phyloP scores from a whole-genome alignment of 2,888 invertebrate genomes.

The Limnephilus marmoratus region DNA sequence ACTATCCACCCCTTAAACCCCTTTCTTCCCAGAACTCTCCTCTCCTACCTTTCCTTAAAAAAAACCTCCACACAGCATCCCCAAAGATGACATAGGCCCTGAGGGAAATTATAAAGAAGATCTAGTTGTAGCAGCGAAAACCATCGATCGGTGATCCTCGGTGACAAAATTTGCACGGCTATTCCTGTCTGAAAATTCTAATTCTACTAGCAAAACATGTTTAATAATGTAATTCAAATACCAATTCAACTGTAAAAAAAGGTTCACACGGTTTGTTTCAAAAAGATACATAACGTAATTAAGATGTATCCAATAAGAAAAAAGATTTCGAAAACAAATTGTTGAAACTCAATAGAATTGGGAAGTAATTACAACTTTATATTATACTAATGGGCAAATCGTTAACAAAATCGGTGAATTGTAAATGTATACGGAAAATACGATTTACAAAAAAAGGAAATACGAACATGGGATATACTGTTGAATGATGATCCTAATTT shows the following conservation, averaged over 20 bases:
- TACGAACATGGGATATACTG: not conserved
- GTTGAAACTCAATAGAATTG: not conserved
- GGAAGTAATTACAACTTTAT: not conserved
- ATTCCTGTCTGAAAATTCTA: not conserved
- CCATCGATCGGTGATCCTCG: not conserved
- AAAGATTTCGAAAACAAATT: not conserved
- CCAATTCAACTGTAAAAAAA: not conserved
- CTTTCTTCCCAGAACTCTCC: too few species aligned
- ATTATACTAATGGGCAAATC: not conserved
- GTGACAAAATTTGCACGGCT: not conserved
- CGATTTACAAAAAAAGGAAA: not conserved
- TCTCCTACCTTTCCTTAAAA: too few species aligned
- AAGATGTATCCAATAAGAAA: not conserved
- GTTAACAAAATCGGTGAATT: not conserved
- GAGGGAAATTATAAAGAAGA: too few species aligned
- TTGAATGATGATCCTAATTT: slow-evolving; percentile 25
- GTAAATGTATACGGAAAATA: not conserved
- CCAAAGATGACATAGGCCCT: too few species aligned
- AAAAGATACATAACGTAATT: not conserved
- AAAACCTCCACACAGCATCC: too few species aligned
- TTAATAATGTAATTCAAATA: not conserved
- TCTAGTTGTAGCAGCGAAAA: not conserved
- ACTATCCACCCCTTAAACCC: too few species aligned
- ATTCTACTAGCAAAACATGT: not conserved
- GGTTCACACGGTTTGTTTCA: not conserved